Base-by-base conservation (phyloP, 2,797 vertebrate species). In the Sebastes hubbsi region DNA sequence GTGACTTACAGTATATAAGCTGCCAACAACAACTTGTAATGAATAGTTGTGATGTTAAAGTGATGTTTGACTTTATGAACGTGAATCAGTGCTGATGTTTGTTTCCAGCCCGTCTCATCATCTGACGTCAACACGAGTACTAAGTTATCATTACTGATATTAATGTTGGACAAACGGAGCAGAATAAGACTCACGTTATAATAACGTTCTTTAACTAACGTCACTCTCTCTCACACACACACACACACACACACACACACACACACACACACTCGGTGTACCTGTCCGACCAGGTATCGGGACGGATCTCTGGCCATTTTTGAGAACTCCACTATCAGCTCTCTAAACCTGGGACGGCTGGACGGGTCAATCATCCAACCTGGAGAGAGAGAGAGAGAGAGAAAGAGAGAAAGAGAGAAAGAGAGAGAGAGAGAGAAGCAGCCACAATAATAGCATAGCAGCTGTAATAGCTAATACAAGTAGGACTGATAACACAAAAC, bases 301-400 rank as follows among this genome's bases (percentile, higher is more conserved):
- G 96, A 94, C 0, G 98, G 98, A 87, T 99, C 98, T 59, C 97
- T 94, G 68, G 98, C 98, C 98, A 99, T 98, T 87, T 96, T 97
- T 3, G 97, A 96, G 90, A 99, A 98, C 87, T 99, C 98, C 0
- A 89, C 84, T 2, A 97, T 96, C 75, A 99, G 88, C 75, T 99
- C 98, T 0, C 96, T 95, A 63, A 99, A 99, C 71, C 92, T 95
- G 3, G 98, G 98, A 16, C 98, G 96, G 80, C 97, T 98, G 38
- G 97, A 97, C 2, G 97, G 96, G 72, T 99, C 97, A 0, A 99
- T 99, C 98, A 99, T 99, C 98, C 98, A 99, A 89, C 98, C 98
- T 99, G 89, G 30, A 59, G 42, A 36, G 3, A 63, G 8, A 72
- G 7, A 14, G 30, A 9, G 61, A 24, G 11, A 4, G 30, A 6